Evolutionary conservation across 2,797 vertebrate species (phyloP), one percentile per base, ranked within the genome.

Genomic region (Prionace glauca): DNA sequence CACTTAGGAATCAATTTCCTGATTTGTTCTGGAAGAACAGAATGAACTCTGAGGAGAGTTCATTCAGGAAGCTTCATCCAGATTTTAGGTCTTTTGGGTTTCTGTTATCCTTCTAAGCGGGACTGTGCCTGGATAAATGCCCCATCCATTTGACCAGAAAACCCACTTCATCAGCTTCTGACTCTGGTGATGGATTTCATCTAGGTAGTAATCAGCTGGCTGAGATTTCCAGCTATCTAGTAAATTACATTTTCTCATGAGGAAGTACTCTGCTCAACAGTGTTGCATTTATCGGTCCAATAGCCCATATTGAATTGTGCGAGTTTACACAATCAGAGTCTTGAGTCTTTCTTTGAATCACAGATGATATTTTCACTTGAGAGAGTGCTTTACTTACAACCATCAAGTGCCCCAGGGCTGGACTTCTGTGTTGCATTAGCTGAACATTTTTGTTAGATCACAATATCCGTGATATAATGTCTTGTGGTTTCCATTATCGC

Each of bases 61-160:
- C 32, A 29, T 62, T 1, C 56, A 32, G 56, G 60, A 90, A 20
- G 50, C 86, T 26, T 87, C 86, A 32, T 14, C 1, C 14, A 50
- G 56, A 91, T 65, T 91, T 91, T 67, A 91, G 32, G 88, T 16
- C 29, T 91, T 86, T 45, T 84, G 81, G 81, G 41, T 84, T 84
- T 91, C 32, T 32, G 36, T 91, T 65, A 62, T 62, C 60, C 16
- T 91, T 91, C 32, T 9, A 65, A 65, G 32, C 5, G n/a, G 8
- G 18, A n/a, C 16, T n/a, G 32, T 5, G 16, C 32, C 12, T 67
- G 32, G 32, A n/a, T 91, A 91, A 67, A 65, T 91, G 18, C 16
- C 60, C 88, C 60, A 32, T 60, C 60, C 1, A 45, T 26, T 26
- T n/a, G 60, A n/a, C 45, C 50, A 91, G 2, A 32, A 91, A 32